A percentile compares a stretch with the other conserved stretches of the same genome.
Conservation (phyloP, 2,888 invertebrate species). For the Drosophila mimica region DNA sequence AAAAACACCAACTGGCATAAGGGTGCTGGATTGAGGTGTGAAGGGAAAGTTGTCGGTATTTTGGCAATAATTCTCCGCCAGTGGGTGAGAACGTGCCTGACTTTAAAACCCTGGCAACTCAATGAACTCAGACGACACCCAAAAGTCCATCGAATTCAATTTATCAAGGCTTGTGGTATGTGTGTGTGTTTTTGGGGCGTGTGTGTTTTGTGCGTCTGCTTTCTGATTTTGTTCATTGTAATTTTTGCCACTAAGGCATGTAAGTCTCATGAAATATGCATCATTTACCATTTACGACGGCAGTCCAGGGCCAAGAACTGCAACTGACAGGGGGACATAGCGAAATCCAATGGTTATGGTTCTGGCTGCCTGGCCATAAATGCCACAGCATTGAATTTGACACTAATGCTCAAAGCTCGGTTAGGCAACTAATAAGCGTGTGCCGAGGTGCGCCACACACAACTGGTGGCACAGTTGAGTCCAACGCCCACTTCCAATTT, state of each 20-base stretch:
- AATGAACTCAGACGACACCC: constrained; percentile 15
- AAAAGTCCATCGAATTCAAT: constrained; percentile 59
- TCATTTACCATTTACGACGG: constrained; percentile 64
- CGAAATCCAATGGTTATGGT: constrained; percentile 23
- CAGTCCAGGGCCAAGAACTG: constrained; percentile 33
- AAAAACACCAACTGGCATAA: constrained; percentile 17
- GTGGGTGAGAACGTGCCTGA: constrained; percentile 37
- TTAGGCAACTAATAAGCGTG: constrained; percentile 74
- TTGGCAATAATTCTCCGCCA: constrained; percentile 9
- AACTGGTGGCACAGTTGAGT: constrained; percentile 18
- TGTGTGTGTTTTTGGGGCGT: neutral
- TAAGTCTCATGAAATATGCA: constrained; percentile 73
- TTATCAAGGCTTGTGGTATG: constrained; percentile 26
- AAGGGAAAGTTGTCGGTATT: constrained; percentile 4
- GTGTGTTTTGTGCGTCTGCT: constrained; percentile 18
- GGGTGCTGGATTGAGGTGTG: neutral
- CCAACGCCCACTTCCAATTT: constrained; percentile 23
- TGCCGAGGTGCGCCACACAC: constrained; percentile 45
- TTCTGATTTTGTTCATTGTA: constrained; percentile 53
- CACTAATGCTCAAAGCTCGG: constrained; percentile 75
- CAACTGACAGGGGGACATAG: constrained; percentile 52
- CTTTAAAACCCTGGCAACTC: constrained; percentile 31
- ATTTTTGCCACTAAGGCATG: constrained; percentile 49
- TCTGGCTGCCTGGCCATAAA: constrained; percentile 43
- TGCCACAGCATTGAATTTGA: constrained; percentile 71